Evolutionary conservation across 2,113 vertebrate genomes (phyloP), one percentile per base, ranked within the genome.

Genomic region (Alouatta palliata): DNA sequence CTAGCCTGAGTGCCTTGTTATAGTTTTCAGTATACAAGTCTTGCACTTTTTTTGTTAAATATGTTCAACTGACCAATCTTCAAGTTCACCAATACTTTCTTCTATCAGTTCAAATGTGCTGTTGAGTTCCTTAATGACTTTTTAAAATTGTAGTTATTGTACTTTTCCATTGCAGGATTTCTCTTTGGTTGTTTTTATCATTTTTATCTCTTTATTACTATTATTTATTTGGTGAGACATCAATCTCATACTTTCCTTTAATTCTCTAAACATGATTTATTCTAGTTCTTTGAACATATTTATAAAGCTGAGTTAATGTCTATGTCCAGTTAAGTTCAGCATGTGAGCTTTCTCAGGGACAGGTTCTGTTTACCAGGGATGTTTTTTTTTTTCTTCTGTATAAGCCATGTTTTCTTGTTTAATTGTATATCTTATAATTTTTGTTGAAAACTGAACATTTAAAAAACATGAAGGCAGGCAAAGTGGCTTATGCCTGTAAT

Each of bases 211-310:
- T 66, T 93, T 58, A 45, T 30, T 88, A 71, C 43, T 35, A 79
- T 47, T 90, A 25, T 77, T 90, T 93, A 92, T 68, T 82, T 68
- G n/a, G 10, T 45, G 6, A 87, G 47, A 54, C 11, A 37, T 75
- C 54, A 30, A 64, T 87, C 52, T 93, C 37, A 90, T 14, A 45
- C 54, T 92, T 90, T 81, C 35, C 43, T 96, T 96, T 86, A 85
- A 94, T 68, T 80, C 52, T 40, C 66, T 79, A 56, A 27, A 93
- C 23, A 56, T 92, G 47, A 20, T 43, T 85, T 86, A 49, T 68
- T 10, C 21, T 56, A 91, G 49, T 80, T 83, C 73, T 79, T 93
- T 83, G 16, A 83, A 64, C 3, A 86, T 43, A 85, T 81, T 81
- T 90, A 32, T 76, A 80, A 71, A 47, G 30, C 9, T 68, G 25